A percentile compares a stretch with the other conserved stretches of the same genome.
phyloP scores from a whole-genome alignment of 1,140 invertebrate species.

The Bombus sylvicola region DNA sequence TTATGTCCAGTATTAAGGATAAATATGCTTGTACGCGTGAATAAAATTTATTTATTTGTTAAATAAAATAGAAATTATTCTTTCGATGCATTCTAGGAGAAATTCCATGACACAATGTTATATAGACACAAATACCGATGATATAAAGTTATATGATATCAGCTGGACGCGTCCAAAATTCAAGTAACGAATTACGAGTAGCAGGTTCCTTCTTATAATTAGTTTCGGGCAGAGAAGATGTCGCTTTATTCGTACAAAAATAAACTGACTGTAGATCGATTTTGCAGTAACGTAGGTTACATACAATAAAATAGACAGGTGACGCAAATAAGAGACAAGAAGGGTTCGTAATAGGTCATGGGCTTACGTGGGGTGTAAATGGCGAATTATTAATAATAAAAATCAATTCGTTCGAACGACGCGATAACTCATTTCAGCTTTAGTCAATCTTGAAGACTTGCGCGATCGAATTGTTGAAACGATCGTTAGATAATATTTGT shows the following conservation, averaged over 20 bases:
- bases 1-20: too few species aligned
- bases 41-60: too few species aligned
- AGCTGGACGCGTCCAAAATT: background rate
- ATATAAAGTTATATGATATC: background rate
- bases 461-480: conserved; percentile 42
- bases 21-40: too few species aligned
- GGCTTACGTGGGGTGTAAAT: conserved; percentile 70
- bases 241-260: conserved; percentile 55
- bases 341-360: conserved; percentile 69
- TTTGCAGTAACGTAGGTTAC: conserved; percentile 33
- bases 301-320: conserved; percentile 64
- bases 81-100: background rate
- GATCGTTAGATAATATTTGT: background rate
- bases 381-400: conserved; percentile 73
- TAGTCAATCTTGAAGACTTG: conserved; percentile 49
- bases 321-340: conserved; percentile 57
- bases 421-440: conserved; percentile 63
- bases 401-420: conserved; percentile 69
- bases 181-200: background rate
- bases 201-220: background rate
- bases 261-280: conserved; percentile 49
- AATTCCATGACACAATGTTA: background rate
- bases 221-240: conserved; percentile 7
- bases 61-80: too few species aligned
- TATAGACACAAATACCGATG: background rate